Conservation (phyloP, 2,888 invertebrate genomes). For the Notocelia uddmanniana region DNA sequence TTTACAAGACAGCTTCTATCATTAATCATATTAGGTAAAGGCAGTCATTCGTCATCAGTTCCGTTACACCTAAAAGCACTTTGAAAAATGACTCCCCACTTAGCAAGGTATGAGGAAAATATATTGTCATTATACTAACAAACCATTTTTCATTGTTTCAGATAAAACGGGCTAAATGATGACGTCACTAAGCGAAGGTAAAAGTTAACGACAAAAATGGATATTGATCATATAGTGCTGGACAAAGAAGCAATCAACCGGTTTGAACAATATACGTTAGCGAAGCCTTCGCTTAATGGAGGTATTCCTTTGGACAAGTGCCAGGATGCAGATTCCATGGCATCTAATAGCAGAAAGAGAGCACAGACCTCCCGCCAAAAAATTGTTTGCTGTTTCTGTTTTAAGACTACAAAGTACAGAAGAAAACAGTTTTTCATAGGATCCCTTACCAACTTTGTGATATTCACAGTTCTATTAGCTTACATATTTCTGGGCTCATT, state of each 20-base stretch:
- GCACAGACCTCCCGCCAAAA: slow-evolving; percentile 81
- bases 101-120: slow-evolving; percentile 53
- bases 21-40: slow-evolving; percentile 76
- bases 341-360: slow-evolving; percentile 81
- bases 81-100: slow-evolving; percentile 75
- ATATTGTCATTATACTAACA: slow-evolving; percentile 49
- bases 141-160: slow-evolving; percentile 73
- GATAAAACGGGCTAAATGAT: slow-evolving; percentile 67
- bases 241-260: slow-evolving; percentile 83
- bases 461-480: slow-evolving; percentile 92
- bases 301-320: slow-evolving; percentile 83
- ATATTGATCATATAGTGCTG: slow-evolving; percentile 81
- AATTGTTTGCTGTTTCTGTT: slow-evolving; percentile 84
- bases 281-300: slow-evolving; percentile 81
- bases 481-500: slow-evolving; percentile 92
- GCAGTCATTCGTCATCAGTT: slow-evolving; percentile 76
- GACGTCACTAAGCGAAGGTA: slow-evolving; percentile 66
- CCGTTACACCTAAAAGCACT: slow-evolving; percentile 66
- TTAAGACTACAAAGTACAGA: slow-evolving; percentile 83
- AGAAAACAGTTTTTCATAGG: slow-evolving; percentile 89
- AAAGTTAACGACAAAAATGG: slow-evolving; percentile 76
- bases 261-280: slow-evolving; percentile 82
- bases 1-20: slow-evolving; percentile 51
- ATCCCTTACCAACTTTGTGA: slow-evolving; percentile 92
- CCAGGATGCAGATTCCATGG: slow-evolving; percentile 83